Percentiles rank a stretch among this genome's conserved stretches.
Conservation (phyloP, 2,113 vertebrate genomes). For the Ophthalmolycus amberensis region DNA sequence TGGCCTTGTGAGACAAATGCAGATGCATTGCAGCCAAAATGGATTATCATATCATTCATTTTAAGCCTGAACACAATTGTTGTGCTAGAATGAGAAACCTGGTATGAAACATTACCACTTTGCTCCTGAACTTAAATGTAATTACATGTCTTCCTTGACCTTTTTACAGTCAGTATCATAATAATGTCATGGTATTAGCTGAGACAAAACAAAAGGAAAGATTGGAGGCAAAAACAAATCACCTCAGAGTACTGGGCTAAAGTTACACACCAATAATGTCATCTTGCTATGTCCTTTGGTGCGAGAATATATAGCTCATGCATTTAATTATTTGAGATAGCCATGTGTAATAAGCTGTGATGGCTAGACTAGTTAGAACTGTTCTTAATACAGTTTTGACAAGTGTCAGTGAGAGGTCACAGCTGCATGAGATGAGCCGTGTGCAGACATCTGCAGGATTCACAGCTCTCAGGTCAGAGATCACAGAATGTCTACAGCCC, state of each 20-base stretch:
- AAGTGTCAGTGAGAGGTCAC: conserved; percentile 8
- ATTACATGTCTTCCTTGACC: not conserved
- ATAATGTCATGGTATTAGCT: not conserved
- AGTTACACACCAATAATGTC: too few species aligned
- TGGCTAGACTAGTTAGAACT: conserved; percentile 22
- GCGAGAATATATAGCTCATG: not conserved
- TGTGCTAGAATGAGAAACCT: not conserved
- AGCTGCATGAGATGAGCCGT: not conserved
- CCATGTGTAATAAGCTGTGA: not conserved
- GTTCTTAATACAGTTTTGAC: not conserved
- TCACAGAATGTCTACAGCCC: not conserved
- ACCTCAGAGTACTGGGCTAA: not conserved
- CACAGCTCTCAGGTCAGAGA: conserved; percentile 38
- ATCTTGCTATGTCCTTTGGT: not conserved
- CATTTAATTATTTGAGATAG: not conserved
- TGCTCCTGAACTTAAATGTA: not conserved
- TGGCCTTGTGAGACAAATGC: not conserved
- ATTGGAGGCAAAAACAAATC: not conserved
- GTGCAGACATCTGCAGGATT: conserved; percentile 30
- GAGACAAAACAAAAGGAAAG: not conserved
- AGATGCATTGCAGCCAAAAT: not conserved
- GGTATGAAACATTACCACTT: not conserved
- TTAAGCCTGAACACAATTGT: not conserved
- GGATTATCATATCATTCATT: not conserved
- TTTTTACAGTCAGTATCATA: not conserved